Evolutionary conservation across 2,797 vertebrate genomes (phyloP).

Genomic region (Molossus alvarezi): DNA sequence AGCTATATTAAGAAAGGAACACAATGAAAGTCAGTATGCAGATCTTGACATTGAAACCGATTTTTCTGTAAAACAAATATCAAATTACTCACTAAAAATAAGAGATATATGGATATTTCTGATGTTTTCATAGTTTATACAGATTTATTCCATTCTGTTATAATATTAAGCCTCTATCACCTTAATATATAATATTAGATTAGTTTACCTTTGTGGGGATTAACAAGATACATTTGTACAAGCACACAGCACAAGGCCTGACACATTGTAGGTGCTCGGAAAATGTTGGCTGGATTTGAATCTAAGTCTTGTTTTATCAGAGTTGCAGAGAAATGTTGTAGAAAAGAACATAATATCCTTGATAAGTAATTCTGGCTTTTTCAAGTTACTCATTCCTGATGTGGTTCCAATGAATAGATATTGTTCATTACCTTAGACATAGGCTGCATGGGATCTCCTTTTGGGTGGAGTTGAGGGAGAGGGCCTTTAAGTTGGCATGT

Average conservation of each 20-base stretch:
- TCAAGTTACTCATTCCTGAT: not conserved
- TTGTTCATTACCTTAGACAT: not conserved
- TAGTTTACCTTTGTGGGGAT: constrained; percentile 52
- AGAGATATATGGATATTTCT: constrained; percentile 48
- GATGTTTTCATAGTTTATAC: constrained; percentile 33
- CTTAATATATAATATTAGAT: constrained; percentile 17
- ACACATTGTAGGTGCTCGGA: not conserved
- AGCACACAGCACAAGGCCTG: not conserved
- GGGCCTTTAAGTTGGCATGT: not conserved
- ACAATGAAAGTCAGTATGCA: constrained; percentile 4
- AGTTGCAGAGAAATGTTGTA: constrained; percentile 11
- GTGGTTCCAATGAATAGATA: not conserved
- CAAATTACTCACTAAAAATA: constrained; percentile 39
- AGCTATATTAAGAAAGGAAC: constrained; percentile 59
- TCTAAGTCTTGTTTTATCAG: constrained; percentile 42
- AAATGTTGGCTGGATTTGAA: constrained; percentile 45
- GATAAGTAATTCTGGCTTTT: not conserved
- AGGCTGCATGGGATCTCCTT: not conserved
- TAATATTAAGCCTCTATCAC: not conserved
- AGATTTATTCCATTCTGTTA: constrained; percentile 21
- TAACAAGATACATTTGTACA: constrained; percentile 45
- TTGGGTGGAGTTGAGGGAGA: not conserved
- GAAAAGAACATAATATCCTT: constrained; percentile 37
- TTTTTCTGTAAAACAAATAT: constrained; percentile 72
- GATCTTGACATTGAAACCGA: constrained; percentile 64